These are phyloP conservation scores for Plagiodera versicolora DNA, from an alignment of 2,888 invertebrate genomes.

Conservation along the genomic window DNA sequence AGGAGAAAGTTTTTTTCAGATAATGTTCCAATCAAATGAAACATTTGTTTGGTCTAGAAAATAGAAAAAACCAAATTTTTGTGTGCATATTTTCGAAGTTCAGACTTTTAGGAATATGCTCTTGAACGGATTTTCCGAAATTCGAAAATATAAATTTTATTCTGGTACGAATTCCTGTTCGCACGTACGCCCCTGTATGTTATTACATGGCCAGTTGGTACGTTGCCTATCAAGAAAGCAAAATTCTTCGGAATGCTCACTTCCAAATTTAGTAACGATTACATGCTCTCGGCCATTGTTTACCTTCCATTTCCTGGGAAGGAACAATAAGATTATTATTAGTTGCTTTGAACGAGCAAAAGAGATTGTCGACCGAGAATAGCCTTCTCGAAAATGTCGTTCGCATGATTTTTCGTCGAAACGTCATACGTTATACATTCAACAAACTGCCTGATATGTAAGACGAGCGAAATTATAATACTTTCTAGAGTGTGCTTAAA, in stretches of 20 bases:
- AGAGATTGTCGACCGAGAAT: neutral
- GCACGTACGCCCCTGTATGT: neutral
- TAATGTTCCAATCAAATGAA: no score
- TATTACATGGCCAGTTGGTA: neutral
- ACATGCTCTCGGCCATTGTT: neutral
- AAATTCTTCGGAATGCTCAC: neutral
- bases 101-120: no score
- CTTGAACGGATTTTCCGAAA: no score
- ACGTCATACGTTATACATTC: no score
- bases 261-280: neutral
- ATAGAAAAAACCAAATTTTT: no score
- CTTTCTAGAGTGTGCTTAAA: no score
- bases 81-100: no score
- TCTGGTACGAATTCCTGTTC: neutral
- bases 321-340: neutral
- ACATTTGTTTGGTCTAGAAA: no score
- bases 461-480: no score
- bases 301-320: neutral
- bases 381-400: neutral
- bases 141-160: neutral
- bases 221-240: neutral
- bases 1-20: constrained; percentile 41
- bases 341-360: neutral
- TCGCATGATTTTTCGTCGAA: no score
- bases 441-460: no score